These are phyloP conservation scores for Phocoena sinus DNA, from an alignment of 2,113 vertebrate species.

Conservation along the genomic window DNA sequence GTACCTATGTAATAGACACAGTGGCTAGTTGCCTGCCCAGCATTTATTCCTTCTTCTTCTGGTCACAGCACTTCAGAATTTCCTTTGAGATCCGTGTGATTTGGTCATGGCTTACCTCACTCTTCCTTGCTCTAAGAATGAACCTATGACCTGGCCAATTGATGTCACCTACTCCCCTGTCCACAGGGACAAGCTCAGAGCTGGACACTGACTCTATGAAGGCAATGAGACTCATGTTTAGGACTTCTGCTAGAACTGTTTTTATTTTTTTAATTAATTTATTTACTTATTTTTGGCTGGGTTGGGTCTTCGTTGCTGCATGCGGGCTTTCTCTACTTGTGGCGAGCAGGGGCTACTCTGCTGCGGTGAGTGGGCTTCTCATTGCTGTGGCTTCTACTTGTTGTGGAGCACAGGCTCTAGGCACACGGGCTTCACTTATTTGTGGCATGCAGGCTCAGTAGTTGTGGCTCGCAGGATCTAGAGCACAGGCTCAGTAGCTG, in stretches of 20 bases:
- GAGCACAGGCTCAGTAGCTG: no score
- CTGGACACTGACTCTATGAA: not conserved
- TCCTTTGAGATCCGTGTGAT: not conserved
- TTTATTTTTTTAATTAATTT: no score
- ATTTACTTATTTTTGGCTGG: no score
- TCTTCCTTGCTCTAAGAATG: not conserved
- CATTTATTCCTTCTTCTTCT: not conserved
- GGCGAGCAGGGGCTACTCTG: no score
- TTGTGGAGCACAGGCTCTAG: no score
- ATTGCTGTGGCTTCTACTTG: no score
- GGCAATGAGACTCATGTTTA: not conserved
- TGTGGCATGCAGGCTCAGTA: no score
- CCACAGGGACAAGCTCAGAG: not conserved
- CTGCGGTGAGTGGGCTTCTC: no score
- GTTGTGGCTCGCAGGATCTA: no score
- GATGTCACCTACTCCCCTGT: not conserved
- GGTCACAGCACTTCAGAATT: not conserved
- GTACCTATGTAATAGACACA: not conserved
- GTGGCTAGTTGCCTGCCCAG: not conserved
- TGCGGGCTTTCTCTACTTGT: no score
- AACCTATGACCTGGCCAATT: not conserved
- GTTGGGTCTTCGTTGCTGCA: no score
- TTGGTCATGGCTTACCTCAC: not conserved
- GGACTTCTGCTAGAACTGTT: not conserved
- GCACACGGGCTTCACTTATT: no score